Percentiles rank a stretch among this genome's conserved stretches.
Conservation (phyloP, 2,888 invertebrate species). For the Flexamia atlantica region DNA sequence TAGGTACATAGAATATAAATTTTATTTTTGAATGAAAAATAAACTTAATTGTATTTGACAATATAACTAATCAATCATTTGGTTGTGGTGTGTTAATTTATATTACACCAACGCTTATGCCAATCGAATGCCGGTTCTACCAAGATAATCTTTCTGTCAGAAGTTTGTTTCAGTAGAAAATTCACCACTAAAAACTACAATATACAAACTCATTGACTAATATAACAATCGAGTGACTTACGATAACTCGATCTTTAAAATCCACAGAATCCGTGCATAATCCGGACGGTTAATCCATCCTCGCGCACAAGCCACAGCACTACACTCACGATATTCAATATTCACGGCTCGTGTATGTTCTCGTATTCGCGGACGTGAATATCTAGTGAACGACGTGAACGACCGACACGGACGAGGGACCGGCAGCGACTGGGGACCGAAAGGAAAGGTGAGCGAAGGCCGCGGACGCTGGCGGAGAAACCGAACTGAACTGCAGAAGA, state of each 20-base stretch:
- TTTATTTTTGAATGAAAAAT: too few species aligned
- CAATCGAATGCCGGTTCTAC: too few species aligned
- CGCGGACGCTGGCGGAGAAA: background rate
- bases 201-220: too few species aligned
- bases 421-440: background rate
- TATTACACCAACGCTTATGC: too few species aligned
- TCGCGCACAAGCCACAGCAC: background rate
- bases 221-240: too few species aligned
- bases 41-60: too few species aligned
- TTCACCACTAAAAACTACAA: too few species aligned
- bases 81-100: too few species aligned
- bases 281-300: background rate
- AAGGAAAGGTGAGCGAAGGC: background rate
- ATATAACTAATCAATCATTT: too few species aligned
- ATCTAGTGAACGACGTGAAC: background rate
- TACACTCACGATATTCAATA: background rate
- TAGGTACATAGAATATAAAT: too few species aligned
- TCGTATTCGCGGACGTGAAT: background rate
- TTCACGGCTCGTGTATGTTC: background rate
- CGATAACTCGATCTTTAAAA: background rate
- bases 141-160: too few species aligned
- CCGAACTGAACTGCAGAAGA: background rate
- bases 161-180: too few species aligned
- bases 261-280: background rate
- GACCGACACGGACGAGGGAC: background rate